A percentile compares a stretch with the other conserved stretches of the same genome.
These are phyloP conservation scores for Cryptus viduatorius DNA, from an alignment of 2,888 invertebrate genomes.

Conservation along the genomic window DNA sequence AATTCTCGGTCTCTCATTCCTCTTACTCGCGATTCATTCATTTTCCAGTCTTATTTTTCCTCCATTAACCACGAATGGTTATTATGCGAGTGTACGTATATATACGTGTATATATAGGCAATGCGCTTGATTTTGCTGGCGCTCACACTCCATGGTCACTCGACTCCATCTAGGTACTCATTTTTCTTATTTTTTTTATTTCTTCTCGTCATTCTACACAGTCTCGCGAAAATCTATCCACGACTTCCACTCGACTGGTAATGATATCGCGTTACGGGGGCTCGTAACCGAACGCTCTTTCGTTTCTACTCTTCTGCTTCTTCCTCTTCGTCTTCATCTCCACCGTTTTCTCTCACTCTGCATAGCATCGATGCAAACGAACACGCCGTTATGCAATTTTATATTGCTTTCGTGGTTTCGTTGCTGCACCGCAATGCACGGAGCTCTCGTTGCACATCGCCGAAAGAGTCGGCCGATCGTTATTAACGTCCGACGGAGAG, in stretches of 20 bases:
- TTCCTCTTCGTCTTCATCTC: conserved; percentile 3
- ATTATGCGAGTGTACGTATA: background rate
- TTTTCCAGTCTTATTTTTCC: conserved; percentile 50
- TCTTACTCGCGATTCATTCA: conserved; percentile 49
- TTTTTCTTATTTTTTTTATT: conserved; percentile 3
- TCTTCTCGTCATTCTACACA: conserved; percentile 32
- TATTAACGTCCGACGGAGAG: conserved; percentile 54
- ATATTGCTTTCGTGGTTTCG: conserved; percentile 56
- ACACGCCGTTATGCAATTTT: conserved; percentile 52
- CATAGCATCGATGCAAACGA: conserved; percentile 22
- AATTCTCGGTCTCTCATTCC: too few relatives aligned
- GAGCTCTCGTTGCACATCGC: conserved; percentile 24
- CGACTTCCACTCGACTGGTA: conserved; percentile 64
- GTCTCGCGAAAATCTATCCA: conserved; percentile 56
- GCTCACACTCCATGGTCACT: conserved; percentile 45
- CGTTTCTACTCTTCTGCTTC: conserved; percentile 35
- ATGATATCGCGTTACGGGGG: conserved; percentile 61
- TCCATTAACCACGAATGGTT: conserved; percentile 42
- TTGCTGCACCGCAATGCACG: conserved; percentile 50
- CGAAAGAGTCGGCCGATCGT: conserved; percentile 35
- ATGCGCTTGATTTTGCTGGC: conserved; percentile 35
- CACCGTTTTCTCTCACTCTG: conserved; percentile 19
- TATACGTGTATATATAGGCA: background rate
- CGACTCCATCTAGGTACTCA: conserved; percentile 23
- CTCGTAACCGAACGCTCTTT: conserved; percentile 48